Percentiles rank a stretch among this genome's conserved stretches.
Conservation (phyloP, 2,113 vertebrate genomes). For the Toxotes jaculatrix region DNA sequence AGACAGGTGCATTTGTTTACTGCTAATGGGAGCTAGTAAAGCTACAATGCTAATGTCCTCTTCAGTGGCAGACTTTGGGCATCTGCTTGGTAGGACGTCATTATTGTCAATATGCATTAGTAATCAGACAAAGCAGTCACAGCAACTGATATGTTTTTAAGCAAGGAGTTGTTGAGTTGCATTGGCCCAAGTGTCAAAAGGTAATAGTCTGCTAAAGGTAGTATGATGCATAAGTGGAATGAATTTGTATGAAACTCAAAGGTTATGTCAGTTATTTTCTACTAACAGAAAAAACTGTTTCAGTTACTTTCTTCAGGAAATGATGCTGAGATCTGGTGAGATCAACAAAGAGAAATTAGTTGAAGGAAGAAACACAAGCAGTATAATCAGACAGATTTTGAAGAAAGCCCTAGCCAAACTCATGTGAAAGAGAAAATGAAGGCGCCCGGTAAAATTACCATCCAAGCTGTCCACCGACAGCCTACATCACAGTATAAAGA, state of each 20-base stretch:
- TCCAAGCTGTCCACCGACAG: background rate
- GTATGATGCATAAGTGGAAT: background rate
- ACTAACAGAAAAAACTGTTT: background rate
- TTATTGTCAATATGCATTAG: conserved; percentile 64
- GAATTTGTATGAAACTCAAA: background rate
- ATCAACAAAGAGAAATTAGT: background rate
- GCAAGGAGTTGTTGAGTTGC: conserved; percentile 27
- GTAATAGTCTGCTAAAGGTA: background rate
- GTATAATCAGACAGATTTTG: background rate
- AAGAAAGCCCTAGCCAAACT: background rate
- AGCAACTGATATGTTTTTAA: conserved; percentile 45
- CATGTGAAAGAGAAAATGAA: background rate
- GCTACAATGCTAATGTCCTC: conserved; percentile 81
- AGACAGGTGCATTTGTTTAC: conserved; percentile 84
- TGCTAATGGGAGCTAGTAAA: conserved; percentile 81
- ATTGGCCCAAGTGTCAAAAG: background rate
- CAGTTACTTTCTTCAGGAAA: background rate
- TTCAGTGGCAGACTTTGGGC: conserved; percentile 75
- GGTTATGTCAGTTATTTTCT: background rate
- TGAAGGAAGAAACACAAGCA: background rate
- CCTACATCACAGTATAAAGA: background rate
- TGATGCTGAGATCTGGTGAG: background rate
- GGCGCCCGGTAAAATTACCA: background rate
- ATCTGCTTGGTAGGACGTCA: conserved; percentile 71
- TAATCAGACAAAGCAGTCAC: conserved; percentile 58